A percentile compares a stretch with the other conserved stretches of the same genome.
Evolutionary conservation across 2,113 vertebrate species (phyloP).

Genomic region (Indicator maculatus): DNA sequence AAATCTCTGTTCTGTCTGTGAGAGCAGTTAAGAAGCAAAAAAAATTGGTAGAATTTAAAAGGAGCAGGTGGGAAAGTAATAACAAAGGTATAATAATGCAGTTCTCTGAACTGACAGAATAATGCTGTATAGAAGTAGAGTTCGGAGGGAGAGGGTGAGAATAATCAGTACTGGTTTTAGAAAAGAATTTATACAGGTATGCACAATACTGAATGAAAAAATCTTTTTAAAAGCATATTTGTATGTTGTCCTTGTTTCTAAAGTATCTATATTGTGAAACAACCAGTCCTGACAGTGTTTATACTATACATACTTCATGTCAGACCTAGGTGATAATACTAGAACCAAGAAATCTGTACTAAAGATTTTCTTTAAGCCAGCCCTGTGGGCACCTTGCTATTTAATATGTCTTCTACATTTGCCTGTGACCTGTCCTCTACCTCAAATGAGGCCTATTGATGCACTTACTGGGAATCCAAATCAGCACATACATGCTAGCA

Average conservation of each 20-base stretch:
- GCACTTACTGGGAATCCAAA: not conserved
- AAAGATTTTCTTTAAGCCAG: not conserved
- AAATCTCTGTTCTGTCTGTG: not conserved
- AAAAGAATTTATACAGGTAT: not conserved
- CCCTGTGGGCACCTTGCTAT: not conserved
- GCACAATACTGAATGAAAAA: not conserved
- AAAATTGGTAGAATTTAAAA: constrained; percentile 4
- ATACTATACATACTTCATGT: not conserved
- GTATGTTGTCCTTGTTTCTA: not conserved
- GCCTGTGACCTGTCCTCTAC: not conserved
- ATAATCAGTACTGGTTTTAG: not conserved
- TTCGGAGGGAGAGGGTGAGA: not conserved
- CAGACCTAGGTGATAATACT: not conserved
- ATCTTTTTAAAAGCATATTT: not conserved
- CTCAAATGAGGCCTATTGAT: not conserved
- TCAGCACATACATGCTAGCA: not conserved
- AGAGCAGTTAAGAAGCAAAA: constrained; percentile 9
- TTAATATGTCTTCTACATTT: not conserved
- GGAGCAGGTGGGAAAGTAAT: not conserved
- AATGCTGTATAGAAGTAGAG: not conserved
- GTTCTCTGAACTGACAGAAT: not conserved
- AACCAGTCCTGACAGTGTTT: rapidly evolving
- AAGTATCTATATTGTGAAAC: not conserved
- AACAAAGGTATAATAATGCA: not conserved
- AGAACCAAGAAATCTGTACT: not conserved